Conservation (phyloP, 2,113 vertebrate species). For the Neodontobutis hainanensis region DNA sequence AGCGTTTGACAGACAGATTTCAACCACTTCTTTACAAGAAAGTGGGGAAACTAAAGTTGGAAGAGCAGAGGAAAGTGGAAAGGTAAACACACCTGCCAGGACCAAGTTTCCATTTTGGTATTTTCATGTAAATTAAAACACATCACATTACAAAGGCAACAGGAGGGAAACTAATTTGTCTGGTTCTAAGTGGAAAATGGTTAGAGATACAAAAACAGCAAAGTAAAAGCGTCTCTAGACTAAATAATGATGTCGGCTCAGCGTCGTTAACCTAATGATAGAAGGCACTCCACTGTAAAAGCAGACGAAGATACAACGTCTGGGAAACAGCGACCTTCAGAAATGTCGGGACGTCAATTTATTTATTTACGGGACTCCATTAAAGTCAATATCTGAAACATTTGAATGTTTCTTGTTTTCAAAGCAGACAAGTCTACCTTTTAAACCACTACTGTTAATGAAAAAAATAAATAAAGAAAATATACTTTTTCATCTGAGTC, state of each 20-base stretch:
- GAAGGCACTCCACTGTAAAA: not conserved
- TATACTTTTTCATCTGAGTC: too few species aligned
- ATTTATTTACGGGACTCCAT: not conserved
- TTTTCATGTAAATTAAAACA: not conserved
- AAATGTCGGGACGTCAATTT: not conserved
- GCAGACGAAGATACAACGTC: not conserved
- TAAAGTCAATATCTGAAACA: not conserved
- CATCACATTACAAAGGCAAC: not conserved
- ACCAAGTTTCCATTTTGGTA: not conserved
- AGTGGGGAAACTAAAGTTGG: not conserved
- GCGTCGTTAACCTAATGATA: not conserved
- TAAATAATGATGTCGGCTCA: not conserved
- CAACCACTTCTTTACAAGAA: not conserved
- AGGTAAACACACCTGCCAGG: not conserved
- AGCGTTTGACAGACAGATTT: conserved; percentile 21
- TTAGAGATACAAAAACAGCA: too few species aligned
- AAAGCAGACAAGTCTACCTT: not conserved
- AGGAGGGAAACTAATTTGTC: not conserved
- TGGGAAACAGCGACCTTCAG: too few species aligned
- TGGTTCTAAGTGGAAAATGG: too few species aligned
- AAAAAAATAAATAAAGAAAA: not conserved
- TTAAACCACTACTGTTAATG: not conserved
- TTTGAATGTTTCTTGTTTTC: not conserved
- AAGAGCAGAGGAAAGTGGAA: not conserved
- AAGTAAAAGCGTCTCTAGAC: not conserved